A percentile compares a stretch with the other conserved stretches of the same genome.
Evolutionary conservation across 2,888 invertebrate species (phyloP).

Genomic region (Nomada ferruginata): DNA sequence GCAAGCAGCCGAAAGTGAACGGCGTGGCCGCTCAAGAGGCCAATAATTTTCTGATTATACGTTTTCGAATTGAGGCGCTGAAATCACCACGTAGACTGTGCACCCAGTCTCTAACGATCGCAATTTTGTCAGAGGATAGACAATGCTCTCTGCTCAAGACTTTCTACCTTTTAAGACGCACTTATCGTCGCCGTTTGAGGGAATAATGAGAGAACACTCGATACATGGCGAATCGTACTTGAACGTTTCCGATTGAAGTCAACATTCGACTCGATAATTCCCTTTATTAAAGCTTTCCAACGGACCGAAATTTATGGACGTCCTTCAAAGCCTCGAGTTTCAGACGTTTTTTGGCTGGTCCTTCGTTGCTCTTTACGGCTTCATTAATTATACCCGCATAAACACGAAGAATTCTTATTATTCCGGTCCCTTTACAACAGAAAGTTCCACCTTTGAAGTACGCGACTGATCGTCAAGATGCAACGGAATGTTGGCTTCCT

Average conservation of each 20-base stretch:
- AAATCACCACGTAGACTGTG: constrained; percentile 13
- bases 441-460: neutral
- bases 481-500: neutral
- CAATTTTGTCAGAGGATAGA: constrained; percentile 26
- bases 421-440: neutral
- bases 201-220: neutral
- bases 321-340: neutral
- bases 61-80: constrained; percentile 52
- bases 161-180: neutral
- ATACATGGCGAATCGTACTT: neutral
- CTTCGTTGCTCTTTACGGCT: neutral
- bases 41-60: constrained; percentile 66
- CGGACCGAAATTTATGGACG: neutral
- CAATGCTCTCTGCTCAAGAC: constrained; percentile 25
- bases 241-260: neutral
- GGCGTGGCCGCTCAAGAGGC: constrained; percentile 46
- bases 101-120: constrained; percentile 32
- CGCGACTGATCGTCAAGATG: neutral
- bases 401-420: neutral
- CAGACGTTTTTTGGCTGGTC: neutral
- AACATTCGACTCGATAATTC: constrained; percentile 9
- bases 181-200: neutral
- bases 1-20: constrained; percentile 39
- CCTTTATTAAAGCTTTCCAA: neutral
- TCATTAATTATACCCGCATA: constrained; percentile 10